phyloP scores from a whole-genome alignment of 2,113 vertebrate genomes.

The Leucoraja erinaceus region DNA sequence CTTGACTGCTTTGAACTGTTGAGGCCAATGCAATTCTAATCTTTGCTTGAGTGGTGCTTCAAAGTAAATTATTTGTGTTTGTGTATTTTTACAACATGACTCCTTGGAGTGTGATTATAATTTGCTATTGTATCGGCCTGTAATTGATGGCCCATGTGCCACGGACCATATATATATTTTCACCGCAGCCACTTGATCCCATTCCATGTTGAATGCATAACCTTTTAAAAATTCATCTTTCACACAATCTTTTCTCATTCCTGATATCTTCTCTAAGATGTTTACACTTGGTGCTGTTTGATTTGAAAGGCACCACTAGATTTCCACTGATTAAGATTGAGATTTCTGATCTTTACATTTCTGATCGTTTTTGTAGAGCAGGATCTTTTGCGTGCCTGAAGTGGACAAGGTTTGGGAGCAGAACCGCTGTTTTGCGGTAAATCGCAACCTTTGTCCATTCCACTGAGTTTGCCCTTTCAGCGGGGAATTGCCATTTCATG shows the following conservation, averaged over 20 bases:
- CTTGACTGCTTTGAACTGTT: not conserved
- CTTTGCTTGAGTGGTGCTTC: not conserved
- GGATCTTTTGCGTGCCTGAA: not conserved
- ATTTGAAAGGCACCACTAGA: no score
- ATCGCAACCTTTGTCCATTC: not conserved
- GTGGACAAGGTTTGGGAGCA: not conserved
- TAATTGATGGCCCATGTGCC: no score
- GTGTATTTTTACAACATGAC: not conserved
- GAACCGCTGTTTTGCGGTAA: not conserved
- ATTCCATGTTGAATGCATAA: not conserved
- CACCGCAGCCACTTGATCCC: not conserved
- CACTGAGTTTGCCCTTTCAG: no score
- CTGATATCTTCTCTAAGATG: no score
- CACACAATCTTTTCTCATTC: not conserved
- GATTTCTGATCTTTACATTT: not conserved
- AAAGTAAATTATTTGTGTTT: not conserved
- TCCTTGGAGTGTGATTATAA: not conserved
- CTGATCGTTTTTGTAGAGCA: not conserved
- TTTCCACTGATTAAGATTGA: not conserved
- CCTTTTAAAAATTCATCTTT: not conserved
- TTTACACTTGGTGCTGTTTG: no score
- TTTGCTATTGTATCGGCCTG: not conserved
- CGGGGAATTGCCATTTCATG: no score
- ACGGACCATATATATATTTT: no score
- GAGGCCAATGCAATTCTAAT: not conserved